A percentile compares a stretch with the other conserved stretches of the same genome.
Evolutionary conservation across 2,797 vertebrate genomes (phyloP).

Genomic region (Arnoldichthys spilopterus): DNA sequence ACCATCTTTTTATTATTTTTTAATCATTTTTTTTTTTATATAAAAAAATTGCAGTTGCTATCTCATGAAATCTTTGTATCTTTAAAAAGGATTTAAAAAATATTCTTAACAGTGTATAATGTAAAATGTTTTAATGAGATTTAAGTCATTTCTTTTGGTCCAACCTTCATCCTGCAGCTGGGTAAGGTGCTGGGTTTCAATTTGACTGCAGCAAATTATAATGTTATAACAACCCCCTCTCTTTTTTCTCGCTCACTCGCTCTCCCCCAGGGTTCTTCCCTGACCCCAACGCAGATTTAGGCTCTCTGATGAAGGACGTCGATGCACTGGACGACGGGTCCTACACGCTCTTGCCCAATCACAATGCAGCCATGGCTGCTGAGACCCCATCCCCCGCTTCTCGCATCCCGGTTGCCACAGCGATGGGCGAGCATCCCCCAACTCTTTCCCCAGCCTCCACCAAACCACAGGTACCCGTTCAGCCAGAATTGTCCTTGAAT

Average conservation of each 20-base stretch:
- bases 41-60: neutral
- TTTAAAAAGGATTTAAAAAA: no score
- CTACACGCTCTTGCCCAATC: conserved; percentile 63
- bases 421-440: conserved; percentile 84
- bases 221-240: neutral
- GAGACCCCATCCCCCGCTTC: conserved; percentile 69
- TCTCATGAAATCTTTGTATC: neutral
- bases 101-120: neutral
- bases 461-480: conserved; percentile 84
- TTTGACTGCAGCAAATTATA: neutral
- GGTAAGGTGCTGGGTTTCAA: neutral
- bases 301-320: conserved; percentile 81
- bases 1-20: neutral
- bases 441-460: conserved; percentile 82
- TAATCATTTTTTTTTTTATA: neutral
- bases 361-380: conserved; percentile 61
- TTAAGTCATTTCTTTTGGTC: neutral
- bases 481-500: conserved; percentile 26
- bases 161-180: neutral
- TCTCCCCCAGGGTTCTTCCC: conserved; percentile 66
- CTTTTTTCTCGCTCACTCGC: conserved; percentile 9
- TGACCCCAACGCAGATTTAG: conserved; percentile 76
- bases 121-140: neutral
- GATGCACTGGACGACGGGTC: conserved; percentile 73
- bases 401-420: conserved; percentile 75